A percentile compares a stretch with the other conserved stretches of the same genome.
Conservation (phyloP, 1,140 invertebrate species). For the Saccostrea glomerata region DNA sequence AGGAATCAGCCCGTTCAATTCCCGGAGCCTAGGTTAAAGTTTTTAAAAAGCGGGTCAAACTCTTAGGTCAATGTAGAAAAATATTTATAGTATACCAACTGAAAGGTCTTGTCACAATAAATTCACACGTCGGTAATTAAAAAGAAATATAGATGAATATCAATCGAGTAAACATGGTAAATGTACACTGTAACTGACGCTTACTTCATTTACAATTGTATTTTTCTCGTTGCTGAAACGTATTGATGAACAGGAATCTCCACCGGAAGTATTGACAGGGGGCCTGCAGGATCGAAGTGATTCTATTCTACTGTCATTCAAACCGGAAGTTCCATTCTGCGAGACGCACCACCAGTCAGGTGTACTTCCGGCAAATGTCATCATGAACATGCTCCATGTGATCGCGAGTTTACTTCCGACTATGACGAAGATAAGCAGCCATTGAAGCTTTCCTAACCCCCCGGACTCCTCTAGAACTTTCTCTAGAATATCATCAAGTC, state of each 20-base stretch:
- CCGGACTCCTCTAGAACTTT: conserved; percentile 49
- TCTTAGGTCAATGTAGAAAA: too few relatives aligned
- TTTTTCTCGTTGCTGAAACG: conserved; percentile 20
- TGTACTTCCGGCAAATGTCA: conserved; percentile 58
- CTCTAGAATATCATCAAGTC: conserved; percentile 45
- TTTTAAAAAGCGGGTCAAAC: too few relatives aligned
- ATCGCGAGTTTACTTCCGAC: background rate
- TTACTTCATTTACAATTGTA: conserved; percentile 48
- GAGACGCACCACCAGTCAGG: conserved; percentile 59
- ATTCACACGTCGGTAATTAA: background rate
- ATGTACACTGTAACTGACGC: background rate
- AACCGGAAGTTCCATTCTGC: background rate
- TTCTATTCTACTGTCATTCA: background rate
- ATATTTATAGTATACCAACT: too few relatives aligned
- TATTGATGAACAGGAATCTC: background rate
- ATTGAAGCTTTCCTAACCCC: conserved; percentile 49
- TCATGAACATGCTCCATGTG: conserved; percentile 59
- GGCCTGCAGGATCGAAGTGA: conserved; percentile 10
- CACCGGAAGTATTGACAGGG: background rate
- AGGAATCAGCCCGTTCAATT: too few relatives aligned
- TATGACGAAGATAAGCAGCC: conserved; percentile 36
- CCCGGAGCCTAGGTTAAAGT: too few relatives aligned
- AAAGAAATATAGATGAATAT: background rate
- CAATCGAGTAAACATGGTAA: background rate
- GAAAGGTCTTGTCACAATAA: too few relatives aligned